These are phyloP conservation scores for Drosophila pseudoananassae DNA, from an alignment of 1,140 invertebrate genomes.

Conservation along the genomic window DNA sequence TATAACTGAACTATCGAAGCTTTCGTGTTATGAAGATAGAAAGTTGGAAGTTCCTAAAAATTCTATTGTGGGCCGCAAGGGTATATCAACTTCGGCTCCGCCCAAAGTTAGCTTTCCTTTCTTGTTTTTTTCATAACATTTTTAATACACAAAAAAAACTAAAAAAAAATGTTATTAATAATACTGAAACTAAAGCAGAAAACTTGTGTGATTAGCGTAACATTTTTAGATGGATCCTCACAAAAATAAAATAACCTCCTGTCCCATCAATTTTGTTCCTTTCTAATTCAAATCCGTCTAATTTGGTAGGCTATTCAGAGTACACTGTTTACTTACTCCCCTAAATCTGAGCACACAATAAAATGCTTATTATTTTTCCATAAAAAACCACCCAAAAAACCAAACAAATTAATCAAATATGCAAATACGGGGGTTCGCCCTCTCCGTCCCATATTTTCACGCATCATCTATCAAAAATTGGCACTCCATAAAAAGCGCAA, in stretches of 20 bases:
- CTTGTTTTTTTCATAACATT: too few relatives aligned
- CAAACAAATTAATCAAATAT: slow-evolving; percentile 81
- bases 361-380: slow-evolving; percentile 79
- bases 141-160: too few relatives aligned
- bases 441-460: slow-evolving; percentile 52
- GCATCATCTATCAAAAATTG: slow-evolving; percentile 78
- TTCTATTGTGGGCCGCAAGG: too few relatives aligned
- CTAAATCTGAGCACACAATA: slow-evolving; percentile 22
- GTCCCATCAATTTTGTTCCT: slow-evolving; percentile 16
- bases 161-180: too few relatives aligned
- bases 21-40: too few relatives aligned
- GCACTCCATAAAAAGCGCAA: slow-evolving; percentile 66
- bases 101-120: too few relatives aligned
- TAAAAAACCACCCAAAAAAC: slow-evolving; percentile 78
- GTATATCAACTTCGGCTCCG: too few relatives aligned
- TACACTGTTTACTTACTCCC: slow-evolving; percentile 7
- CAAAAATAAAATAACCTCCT: neutral
- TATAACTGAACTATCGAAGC: too few relatives aligned
- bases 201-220: too few relatives aligned
- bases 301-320: slow-evolving; percentile 18
- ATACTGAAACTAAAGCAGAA: too few relatives aligned
- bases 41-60: too few relatives aligned
- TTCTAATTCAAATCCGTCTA: slow-evolving; percentile 1
- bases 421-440: slow-evolving; percentile 55
- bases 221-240: neutral